Percentiles rank a stretch among this genome's conserved stretches.
These are phyloP conservation scores for Sorex maritimensis DNA, from an alignment of 2,797 vertebrate genomes.

Conservation along the genomic window DNA sequence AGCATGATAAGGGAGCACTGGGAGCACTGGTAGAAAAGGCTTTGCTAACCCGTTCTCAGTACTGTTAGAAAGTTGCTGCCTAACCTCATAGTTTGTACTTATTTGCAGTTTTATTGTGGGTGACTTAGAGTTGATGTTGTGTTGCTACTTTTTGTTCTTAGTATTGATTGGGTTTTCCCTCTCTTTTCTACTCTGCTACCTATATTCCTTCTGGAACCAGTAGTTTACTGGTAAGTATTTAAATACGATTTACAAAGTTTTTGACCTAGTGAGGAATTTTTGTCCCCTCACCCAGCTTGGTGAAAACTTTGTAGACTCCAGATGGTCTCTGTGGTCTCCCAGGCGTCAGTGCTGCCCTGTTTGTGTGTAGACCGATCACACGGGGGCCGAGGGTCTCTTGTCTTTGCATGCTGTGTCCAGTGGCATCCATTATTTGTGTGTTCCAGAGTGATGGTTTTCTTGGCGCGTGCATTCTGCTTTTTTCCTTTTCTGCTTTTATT, in stretches of 20 bases:
- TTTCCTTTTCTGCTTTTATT: slow-evolving; percentile 77
- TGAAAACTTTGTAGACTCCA: slow-evolving; percentile 90
- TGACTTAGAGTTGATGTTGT: slow-evolving; percentile 71
- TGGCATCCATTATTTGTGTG: slow-evolving; percentile 85
- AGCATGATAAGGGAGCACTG: neutral
- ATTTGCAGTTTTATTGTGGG: slow-evolving; percentile 65
- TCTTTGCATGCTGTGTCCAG: slow-evolving; percentile 89
- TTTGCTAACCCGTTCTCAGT: neutral
- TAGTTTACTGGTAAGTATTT: slow-evolving; percentile 92
- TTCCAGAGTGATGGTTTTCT: slow-evolving; percentile 85
- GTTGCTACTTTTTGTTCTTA: slow-evolving; percentile 72
- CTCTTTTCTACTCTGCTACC: slow-evolving; percentile 89
- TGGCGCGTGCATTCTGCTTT: slow-evolving; percentile 83
- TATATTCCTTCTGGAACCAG: slow-evolving; percentile 90
- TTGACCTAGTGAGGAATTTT: slow-evolving; percentile 88
- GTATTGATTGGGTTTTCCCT: slow-evolving; percentile 85
- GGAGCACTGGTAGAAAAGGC: neutral
- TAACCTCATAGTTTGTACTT: neutral
- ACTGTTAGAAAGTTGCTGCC: neutral
- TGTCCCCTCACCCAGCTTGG: slow-evolving; percentile 84
- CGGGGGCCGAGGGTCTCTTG: slow-evolving; percentile 74
- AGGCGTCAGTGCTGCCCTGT: slow-evolving; percentile 87
- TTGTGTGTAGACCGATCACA: slow-evolving; percentile 85
- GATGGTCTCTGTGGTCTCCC: slow-evolving; percentile 87
- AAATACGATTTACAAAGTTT: slow-evolving; percentile 90